A percentile compares a stretch with the other conserved stretches of the same genome.
Conservation (phyloP, 2,113 vertebrate species). For the Psilopsiagon aurifrons region DNA sequence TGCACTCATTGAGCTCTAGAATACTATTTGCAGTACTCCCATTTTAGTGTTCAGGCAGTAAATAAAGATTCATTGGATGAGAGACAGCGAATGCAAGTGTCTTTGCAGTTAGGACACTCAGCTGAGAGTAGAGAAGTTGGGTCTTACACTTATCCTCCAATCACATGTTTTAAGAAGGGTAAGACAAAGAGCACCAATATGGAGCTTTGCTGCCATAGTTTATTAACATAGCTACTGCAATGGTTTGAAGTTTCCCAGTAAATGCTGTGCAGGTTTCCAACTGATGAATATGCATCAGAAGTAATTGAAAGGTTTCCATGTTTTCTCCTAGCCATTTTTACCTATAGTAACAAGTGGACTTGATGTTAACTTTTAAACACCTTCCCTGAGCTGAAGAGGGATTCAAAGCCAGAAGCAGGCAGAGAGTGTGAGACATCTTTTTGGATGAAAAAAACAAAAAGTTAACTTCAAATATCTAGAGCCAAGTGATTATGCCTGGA, state of each 20-base stretch:
- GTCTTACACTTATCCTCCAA: neutral
- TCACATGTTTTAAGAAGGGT: neutral
- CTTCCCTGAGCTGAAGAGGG: neutral
- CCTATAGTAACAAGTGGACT: neutral
- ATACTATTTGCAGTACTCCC: neutral
- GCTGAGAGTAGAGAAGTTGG: neutral
- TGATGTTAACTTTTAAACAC: neutral
- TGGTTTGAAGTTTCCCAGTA: neutral
- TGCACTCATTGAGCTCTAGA: neutral
- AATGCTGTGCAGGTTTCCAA: neutral
- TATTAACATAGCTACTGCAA: neutral
- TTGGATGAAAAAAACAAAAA: neutral
- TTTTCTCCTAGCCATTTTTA: neutral
- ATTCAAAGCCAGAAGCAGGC: neutral
- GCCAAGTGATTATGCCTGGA: neutral
- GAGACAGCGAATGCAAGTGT: neutral
- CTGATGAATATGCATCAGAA: neutral
- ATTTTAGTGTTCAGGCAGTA: neutral
- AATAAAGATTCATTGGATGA: neutral
- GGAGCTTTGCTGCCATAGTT: neutral
- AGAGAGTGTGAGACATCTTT: neutral
- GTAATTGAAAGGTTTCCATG: neutral
- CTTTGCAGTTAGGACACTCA: neutral
- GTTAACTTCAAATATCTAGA: neutral
- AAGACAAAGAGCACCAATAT: neutral